Evolutionary conservation across 2,888 invertebrate species (phyloP).

Genomic region (Apamea crenata): DNA sequence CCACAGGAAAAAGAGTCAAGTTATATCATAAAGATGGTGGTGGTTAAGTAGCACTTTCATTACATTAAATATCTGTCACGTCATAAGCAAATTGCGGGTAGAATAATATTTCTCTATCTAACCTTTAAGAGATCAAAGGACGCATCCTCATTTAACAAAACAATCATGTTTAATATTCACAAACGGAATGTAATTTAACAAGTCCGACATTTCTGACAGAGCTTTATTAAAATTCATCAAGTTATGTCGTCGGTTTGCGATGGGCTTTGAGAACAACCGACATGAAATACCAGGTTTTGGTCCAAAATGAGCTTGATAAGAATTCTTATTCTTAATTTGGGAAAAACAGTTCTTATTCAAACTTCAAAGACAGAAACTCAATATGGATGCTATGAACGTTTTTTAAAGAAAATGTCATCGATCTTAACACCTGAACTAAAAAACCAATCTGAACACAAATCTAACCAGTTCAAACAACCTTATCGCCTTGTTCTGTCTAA

Average conservation of each 20-base stretch:
- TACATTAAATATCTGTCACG: not conserved
- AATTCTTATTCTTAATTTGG: not conserved
- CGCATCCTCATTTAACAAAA: slow-evolving; percentile 13
- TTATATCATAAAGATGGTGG: not conserved
- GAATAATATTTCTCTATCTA: not conserved
- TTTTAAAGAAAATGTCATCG: not conserved
- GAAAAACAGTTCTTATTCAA: not conserved
- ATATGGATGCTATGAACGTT: not conserved
- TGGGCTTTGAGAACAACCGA: slow-evolving; percentile 23
- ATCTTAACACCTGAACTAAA: not conserved
- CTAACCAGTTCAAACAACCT: slow-evolving; percentile 33
- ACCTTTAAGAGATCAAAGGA: slow-evolving; percentile 18
- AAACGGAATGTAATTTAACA: slow-evolving; percentile 40
- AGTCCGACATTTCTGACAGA: slow-evolving; percentile 18
- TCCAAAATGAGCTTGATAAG: not conserved
- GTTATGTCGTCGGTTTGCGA: not conserved
- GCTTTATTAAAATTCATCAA: slow-evolving; percentile 56
- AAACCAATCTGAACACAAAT: slow-evolving; percentile 20
- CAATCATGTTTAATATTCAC: slow-evolving; percentile 25
- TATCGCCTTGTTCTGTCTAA: slow-evolving; percentile 39
- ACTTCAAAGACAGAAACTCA: not conserved
- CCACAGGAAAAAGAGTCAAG: too few species aligned
- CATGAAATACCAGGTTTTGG: not conserved
- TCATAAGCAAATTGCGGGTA: not conserved
- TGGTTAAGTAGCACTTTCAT: not conserved